A percentile compares a stretch with the other conserved stretches of the same genome.
Conservation (phyloP, 1,140 invertebrate genomes). For the Heliconius congener region DNA sequence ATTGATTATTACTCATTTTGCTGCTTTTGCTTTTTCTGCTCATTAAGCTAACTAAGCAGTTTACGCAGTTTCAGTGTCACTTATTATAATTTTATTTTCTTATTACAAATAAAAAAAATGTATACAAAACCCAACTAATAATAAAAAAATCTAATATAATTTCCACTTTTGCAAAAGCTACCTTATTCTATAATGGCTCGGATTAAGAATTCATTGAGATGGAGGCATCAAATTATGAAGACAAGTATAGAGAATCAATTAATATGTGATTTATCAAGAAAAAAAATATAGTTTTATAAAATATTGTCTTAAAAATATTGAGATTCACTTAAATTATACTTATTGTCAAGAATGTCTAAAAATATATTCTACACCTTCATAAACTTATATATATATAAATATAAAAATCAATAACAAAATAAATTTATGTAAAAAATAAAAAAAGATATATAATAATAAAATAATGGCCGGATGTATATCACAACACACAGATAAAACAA, state of each 20-base stretch:
- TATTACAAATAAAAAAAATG: background rate
- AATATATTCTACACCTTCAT: conserved; percentile 22
- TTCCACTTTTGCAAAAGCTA: background rate
- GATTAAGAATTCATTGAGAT: conserved; percentile 1
- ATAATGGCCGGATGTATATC: conserved; percentile 54
- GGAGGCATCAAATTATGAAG: background rate
- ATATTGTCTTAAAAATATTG: conserved; percentile 23
- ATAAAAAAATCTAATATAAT: background rate
- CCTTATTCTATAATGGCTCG: conserved; percentile 12
- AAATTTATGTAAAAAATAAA: conserved; percentile 6
- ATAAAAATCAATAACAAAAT: conserved; percentile 18
- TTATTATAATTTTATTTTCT: no score
- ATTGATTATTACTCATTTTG: no score
- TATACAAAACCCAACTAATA: background rate
- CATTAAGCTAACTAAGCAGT: no score
- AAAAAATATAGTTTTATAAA: background rate
- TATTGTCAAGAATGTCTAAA: conserved; percentile 34
- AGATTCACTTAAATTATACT: conserved; percentile 28
- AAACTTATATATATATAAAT: conserved; percentile 17
- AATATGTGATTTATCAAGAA: background rate
- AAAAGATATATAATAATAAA: conserved; percentile 25
- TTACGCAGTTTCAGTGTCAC: no score
- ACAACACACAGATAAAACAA: conserved; percentile 29
- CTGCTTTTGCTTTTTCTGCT: no score
- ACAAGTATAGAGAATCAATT: background rate